Evolutionary conservation across 2,888 invertebrate species (phyloP), one percentile per base, ranked within the genome.

Genomic region (Drosophila sordidapex): DNA sequence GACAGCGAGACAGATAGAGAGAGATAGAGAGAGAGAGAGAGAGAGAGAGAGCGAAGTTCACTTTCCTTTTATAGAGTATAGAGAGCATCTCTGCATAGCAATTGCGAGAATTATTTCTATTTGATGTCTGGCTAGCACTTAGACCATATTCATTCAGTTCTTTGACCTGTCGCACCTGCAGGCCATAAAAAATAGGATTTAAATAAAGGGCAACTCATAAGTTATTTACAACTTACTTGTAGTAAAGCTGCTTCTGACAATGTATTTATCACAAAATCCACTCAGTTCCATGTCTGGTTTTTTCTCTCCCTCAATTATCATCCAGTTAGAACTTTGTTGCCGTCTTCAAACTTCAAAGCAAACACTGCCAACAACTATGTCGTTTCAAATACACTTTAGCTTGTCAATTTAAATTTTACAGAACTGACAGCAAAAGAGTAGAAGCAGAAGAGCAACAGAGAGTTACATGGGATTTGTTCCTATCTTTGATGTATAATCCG

Each of bases 401-500:
- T 18, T 49, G 59, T 69, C 64, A 69, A 76, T 64, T 46, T 75
- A 58, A 64, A 74, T 49, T 21, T 2, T 4, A 51, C 15, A 8
- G 21, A 66, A 62, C 25, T 48, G 40, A 21, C 40, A 43, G 21
- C 29, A 36, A 18, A 36, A 31, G 0, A 8, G 8, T 8, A 0
- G 18, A 27, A 27, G 27, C 27, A 27, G 49, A 15, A 33, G 15
- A 25, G 36, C 29, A 27, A 13, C 3, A 27, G 21, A 46, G 21
- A 75, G 60, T 53, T 64, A 53, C 31, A 35, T 36, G 59, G 69
- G 48, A 57, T 57, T 53, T 64, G 62, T 48, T 62, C 36, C 38
- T 67, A 72, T 72, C 43, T 38, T 66, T 65, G 46, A 56, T 51
- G 18, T 38, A 46, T 76, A 76, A 76, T 70, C 59, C 58, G 58